Percentiles rank a stretch among this genome's conserved stretches.
Conservation (phyloP, 2,888 invertebrate species). For the Drosophila silvestris region DNA sequence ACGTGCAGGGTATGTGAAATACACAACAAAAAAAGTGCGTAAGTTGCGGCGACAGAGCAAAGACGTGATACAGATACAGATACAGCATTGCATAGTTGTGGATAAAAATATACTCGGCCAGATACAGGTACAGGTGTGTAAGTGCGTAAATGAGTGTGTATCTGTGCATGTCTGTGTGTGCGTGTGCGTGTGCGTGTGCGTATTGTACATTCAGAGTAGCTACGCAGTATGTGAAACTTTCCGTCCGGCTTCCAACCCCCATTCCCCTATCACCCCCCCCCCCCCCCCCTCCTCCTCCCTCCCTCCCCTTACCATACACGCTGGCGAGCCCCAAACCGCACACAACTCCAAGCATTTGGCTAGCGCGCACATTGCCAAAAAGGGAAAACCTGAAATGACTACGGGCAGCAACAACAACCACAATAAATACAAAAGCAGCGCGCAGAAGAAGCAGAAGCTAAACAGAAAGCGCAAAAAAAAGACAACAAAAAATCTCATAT, state of each 20-base stretch:
- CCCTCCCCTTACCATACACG: neutral
- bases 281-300: neutral
- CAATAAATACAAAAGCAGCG: constrained; percentile 49
- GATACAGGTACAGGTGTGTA: constrained; percentile 23
- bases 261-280: neutral
- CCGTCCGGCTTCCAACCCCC: constrained; percentile 1
- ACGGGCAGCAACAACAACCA: constrained; percentile 46
- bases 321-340: constrained; percentile 7
- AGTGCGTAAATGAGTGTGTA: constrained; percentile 3
- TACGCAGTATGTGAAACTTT: constrained; percentile 54
- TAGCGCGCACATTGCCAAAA: constrained; percentile 68
- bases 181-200: constrained; percentile 17
- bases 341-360: constrained; percentile 45
- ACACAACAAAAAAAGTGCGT: constrained; percentile 51
- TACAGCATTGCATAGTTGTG: constrained; percentile 16
- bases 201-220: constrained; percentile 26
- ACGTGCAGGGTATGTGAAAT: constrained; percentile 23
- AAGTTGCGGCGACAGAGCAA: constrained; percentile 36
- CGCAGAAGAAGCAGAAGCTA: constrained; percentile 58
- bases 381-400: constrained; percentile 78
- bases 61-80: constrained; percentile 55
- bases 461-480: constrained; percentile 60
- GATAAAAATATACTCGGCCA: constrained; percentile 45
- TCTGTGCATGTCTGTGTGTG: neutral
- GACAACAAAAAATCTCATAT: constrained; percentile 70